Conservation (phyloP, 35 echinoderm and acorn worm genomes). For the Stichopus chloronotus region DNA sequence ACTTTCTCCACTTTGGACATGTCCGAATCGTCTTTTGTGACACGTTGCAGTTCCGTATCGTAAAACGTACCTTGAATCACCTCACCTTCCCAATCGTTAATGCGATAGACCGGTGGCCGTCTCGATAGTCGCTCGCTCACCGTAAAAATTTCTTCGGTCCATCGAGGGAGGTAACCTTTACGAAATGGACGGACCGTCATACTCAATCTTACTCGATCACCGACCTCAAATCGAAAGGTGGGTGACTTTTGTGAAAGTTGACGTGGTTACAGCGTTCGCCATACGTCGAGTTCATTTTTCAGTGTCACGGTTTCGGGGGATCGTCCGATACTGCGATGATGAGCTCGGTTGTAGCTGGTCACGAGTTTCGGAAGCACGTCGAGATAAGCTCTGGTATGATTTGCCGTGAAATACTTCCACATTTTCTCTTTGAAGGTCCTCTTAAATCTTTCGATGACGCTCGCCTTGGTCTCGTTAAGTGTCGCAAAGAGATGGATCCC, state of each 20-base stretch:
- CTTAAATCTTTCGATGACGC: constrained; percentile 72
- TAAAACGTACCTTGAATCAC: constrained; percentile 71
- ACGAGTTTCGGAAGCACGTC: background rate
- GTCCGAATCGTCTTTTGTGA: background rate
- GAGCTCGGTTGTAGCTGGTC: background rate
- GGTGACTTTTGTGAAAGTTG: background rate
- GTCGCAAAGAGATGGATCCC: constrained; percentile 55
- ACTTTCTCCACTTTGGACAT: background rate
- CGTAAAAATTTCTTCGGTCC: background rate
- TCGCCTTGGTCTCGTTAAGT: constrained; percentile 78
- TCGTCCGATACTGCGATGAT: constrained; percentile 48
- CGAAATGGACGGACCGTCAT: background rate
- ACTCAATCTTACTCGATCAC: background rate
- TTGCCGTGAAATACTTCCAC: constrained; percentile 63
- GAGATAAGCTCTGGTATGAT: background rate
- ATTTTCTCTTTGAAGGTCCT: constrained; percentile 66
- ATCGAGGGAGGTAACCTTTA: background rate
- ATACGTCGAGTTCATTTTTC: background rate
- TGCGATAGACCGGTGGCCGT: background rate
- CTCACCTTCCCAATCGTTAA: constrained; percentile 72
- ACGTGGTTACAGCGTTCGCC: background rate
- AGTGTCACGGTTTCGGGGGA: background rate
- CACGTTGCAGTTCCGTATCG: background rate
- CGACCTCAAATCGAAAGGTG: background rate
- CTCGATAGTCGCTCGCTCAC: too few relatives aligned